These are phyloP conservation scores for Piliocolobus tephrosceles DNA, from an alignment of 2,113 vertebrate species.

Conservation along the genomic window DNA sequence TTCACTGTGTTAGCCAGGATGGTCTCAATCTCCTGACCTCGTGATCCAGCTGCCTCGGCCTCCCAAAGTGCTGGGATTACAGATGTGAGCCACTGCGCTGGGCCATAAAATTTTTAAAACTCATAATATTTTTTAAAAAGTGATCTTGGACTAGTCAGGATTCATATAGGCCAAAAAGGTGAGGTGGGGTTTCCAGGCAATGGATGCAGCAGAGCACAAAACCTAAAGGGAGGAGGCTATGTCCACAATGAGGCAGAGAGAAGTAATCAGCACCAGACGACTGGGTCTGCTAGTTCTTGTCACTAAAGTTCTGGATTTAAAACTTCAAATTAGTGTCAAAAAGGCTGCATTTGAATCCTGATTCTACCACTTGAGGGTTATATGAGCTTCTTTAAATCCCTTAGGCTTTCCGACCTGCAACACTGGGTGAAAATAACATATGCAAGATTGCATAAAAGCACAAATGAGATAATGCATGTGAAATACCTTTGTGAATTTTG, in stretches of 20 bases:
- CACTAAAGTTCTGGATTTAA: background rate
- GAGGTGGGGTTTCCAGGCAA: too few relatives aligned
- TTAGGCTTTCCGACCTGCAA: background rate
- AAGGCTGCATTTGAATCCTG: background rate
- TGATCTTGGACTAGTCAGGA: background rate
- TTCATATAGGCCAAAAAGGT: background rate
- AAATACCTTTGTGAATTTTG: background rate
- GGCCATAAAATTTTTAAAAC: background rate
- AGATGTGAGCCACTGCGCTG: too few relatives aligned
- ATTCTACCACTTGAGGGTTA: background rate
- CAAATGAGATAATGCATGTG: background rate
- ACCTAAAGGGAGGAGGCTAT: background rate
- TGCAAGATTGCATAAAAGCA: background rate
- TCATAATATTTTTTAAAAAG: background rate
- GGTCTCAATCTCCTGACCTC: too few relatives aligned
- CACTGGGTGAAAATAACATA: background rate
- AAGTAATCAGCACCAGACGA: background rate
- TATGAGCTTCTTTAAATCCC: background rate
- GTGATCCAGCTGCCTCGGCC: too few relatives aligned
- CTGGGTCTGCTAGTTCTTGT: too few relatives aligned
- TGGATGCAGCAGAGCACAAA: background rate
- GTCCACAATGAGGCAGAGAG: too few relatives aligned
- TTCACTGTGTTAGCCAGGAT: too few relatives aligned
- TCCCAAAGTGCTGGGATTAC: too few relatives aligned
- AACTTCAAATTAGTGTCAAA: background rate